Base-by-base conservation (phyloP, 2,797 vertebrate species). In the Hypotaenidia okinawae region DNA sequence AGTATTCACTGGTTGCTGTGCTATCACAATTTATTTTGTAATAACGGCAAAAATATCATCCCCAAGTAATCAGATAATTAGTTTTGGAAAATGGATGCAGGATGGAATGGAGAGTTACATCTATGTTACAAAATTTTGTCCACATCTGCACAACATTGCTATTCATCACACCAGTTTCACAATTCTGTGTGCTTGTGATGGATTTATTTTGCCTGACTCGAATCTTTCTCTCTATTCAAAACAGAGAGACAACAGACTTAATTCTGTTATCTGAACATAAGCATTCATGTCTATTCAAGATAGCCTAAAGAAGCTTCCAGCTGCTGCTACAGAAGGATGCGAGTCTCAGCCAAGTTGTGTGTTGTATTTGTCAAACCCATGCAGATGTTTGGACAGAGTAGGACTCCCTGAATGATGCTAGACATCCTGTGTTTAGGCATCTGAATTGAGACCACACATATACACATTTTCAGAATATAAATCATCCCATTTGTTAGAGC, bases 361-460 rank as follows among this genome's bases (percentile, higher is more conserved):
- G 43, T 47, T 82, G 10, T 25, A 59, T 68, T 87, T 84, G 45
- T 87, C 67, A 84, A 15, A 14, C 19, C 16, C 8, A 13, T 32
- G 75, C 90, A 96, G 88, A 79, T 85, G 72, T 68, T 85, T 91
- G 63, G 90, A 68, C 13, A n/a, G 62, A 72, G 41, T 9, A 66
- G 24, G 41, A 72, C 45, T 32, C 68, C 72, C 28, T 72, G 93
- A 93, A 85, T 28, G 14, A n/a, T 45, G 19, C 19, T 69, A 69
- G 69, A 69, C 51, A 68, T 52, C 57, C 51, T 58, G 43, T 79
- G 37, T 39, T 69, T 68, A 58, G n/a, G 68, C 35, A 52, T 72
- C 70, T 84, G 63, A 78, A 37, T 8, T 43, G 58, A 72, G 67
- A 61, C 37, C 68, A 91, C 54, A 80, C 17, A 59, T 47, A 27